Conservation (phyloP, 2,113 vertebrate genomes). For the Pomatostomus ruficeps region DNA sequence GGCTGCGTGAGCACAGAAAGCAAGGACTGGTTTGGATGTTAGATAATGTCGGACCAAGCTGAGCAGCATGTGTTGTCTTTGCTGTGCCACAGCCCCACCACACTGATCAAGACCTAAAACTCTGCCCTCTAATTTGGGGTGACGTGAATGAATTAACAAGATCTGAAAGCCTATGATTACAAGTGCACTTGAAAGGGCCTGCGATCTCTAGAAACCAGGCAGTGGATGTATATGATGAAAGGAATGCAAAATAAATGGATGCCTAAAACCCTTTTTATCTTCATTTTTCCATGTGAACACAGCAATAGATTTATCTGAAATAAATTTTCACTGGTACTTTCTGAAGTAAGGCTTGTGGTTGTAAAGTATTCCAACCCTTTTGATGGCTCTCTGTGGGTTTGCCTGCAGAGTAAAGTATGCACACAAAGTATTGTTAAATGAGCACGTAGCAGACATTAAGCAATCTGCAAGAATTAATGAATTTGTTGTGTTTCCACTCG, state of each 20-base stretch:
- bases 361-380: neutral
- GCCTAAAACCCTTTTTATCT: neutral
- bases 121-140: neutral
- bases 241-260: neutral
- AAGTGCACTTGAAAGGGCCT: neutral
- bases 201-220: neutral
- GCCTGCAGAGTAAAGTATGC: neutral
- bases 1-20: neutral
- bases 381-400: neutral
- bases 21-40: neutral
- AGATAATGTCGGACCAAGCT: neutral
- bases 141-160: neutral
- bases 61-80: neutral
- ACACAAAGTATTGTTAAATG: neutral
- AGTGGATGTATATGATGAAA: neutral
- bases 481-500: neutral
- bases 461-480: neutral
- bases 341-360: neutral
- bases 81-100: neutral
- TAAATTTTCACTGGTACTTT: neutral
- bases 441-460: neutral
- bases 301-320: neutral
- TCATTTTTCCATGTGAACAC: neutral
- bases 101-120: neutral
- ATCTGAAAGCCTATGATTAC: neutral